A percentile compares a stretch with the other conserved stretches of the same genome.
phyloP scores from a whole-genome alignment of 2,113 vertebrate genomes.

The Trogon surrucura region DNA sequence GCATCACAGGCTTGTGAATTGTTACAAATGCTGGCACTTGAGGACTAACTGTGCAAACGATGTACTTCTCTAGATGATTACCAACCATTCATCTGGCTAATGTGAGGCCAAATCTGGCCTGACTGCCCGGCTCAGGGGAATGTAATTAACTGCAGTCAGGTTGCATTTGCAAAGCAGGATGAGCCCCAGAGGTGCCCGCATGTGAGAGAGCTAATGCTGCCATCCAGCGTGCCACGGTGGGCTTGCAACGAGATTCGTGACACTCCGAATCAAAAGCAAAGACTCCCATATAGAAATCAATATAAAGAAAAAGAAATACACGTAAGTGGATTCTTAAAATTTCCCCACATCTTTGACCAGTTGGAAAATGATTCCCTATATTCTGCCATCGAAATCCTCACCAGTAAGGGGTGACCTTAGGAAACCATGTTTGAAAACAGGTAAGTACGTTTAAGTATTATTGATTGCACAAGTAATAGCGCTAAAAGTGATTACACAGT shows the following conservation, averaged over 20 bases:
- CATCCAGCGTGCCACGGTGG: background rate
- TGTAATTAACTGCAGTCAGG: background rate
- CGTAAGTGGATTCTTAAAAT: background rate
- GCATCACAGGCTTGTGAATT: background rate
- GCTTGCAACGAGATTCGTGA: background rate
- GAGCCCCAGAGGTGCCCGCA: background rate
- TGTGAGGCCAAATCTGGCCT: constrained; percentile 18
- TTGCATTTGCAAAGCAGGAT: background rate
- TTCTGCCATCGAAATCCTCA: background rate
- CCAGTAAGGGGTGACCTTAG: constrained; percentile 67
- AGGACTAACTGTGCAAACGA: background rate
- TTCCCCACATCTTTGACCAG: background rate
- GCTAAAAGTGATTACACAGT: constrained; percentile 79
- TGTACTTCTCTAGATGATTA: constrained; percentile 31
- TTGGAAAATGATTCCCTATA: background rate
- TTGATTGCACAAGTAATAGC: constrained; percentile 77
- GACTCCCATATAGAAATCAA: background rate
- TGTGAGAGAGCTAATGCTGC: constrained; percentile 32
- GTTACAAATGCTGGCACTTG: background rate
- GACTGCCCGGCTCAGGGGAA: constrained; percentile 31
- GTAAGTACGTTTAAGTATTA: constrained; percentile 73
- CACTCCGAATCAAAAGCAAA: background rate
- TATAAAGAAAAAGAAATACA: background rate
- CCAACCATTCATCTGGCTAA: constrained; percentile 42
- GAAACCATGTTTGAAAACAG: constrained; percentile 76